A percentile compares a stretch with the other conserved stretches of the same genome.
Conservation (phyloP, 2,888 invertebrate species). For the Epistrophella euchroma region DNA sequence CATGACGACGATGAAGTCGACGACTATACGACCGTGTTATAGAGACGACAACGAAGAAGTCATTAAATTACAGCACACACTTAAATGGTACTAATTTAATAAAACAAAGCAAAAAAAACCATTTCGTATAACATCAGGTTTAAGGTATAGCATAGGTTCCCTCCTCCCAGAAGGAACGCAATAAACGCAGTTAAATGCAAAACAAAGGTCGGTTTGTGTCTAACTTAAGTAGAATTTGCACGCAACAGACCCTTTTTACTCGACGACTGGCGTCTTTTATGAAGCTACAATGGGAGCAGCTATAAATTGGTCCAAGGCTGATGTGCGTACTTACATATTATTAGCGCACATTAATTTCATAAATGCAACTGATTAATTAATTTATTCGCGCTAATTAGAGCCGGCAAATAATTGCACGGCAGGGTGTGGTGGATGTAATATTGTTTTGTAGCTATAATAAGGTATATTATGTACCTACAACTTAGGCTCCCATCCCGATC, state of each 20-base stretch:
- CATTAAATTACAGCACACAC: conserved; percentile 62
- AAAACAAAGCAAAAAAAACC: not conserved
- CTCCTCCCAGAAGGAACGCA: conserved; percentile 6
- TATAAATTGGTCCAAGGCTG: conserved; percentile 64
- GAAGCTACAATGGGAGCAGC: conserved; percentile 31
- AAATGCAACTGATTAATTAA: conserved; percentile 74
- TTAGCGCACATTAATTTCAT: conserved; percentile 73
- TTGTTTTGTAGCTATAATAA: not conserved
- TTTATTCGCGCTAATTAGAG: conserved; percentile 74
- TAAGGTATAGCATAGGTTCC: not conserved
- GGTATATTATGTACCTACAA: not conserved
- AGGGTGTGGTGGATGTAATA: not conserved
- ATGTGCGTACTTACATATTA: conserved; percentile 70
- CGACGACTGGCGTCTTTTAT: conserved; percentile 48
- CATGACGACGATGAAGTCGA: conserved; percentile 48
- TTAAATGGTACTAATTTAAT: conserved; percentile 45
- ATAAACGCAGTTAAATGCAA: conserved; percentile 47
- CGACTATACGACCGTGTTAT: not conserved
- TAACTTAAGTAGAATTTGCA: conserved; percentile 62
- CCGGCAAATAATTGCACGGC: conserved; percentile 62
- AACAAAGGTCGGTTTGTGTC: conserved; percentile 28
- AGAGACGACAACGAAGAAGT: conserved; percentile 38
- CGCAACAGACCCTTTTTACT: conserved; percentile 63
- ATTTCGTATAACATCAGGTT: conserved; percentile 26
- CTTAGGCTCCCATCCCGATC: not conserved